Evolutionary conservation across 1,140 invertebrate genomes (phyloP).

Genomic region (Saccostrea echinata): DNA sequence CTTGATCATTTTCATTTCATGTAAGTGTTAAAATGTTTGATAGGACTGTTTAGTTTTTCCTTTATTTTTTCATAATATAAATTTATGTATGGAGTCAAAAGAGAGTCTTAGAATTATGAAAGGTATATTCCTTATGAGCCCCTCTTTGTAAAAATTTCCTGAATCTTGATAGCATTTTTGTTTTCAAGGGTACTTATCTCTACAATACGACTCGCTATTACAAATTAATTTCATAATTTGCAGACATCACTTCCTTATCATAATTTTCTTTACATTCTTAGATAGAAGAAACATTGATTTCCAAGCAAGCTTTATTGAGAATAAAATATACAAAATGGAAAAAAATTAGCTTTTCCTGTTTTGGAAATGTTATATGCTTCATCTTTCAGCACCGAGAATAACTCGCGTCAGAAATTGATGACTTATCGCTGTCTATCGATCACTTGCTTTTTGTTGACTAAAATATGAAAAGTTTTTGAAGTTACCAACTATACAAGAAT

Average conservation of each 20-base stretch:
- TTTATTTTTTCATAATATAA: too few relatives aligned
- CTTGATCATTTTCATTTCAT: too few relatives aligned
- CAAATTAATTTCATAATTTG: not conserved
- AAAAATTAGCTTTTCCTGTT: slow-evolving; percentile 4
- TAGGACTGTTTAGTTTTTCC: too few relatives aligned
- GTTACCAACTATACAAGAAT: not conserved
- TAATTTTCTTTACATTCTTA: not conserved
- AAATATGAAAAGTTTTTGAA: slow-evolving; percentile 4
- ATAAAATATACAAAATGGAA: not conserved
- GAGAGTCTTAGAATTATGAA: too few relatives aligned
- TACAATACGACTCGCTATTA: not conserved
- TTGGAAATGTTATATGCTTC: slow-evolving; percentile 37
- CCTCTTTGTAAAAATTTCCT: too few relatives aligned
- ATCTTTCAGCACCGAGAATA: slow-evolving; percentile 14
- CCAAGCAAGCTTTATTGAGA: not conserved
- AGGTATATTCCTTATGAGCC: too few relatives aligned
- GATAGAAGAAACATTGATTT: not conserved
- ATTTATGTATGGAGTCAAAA: too few relatives aligned
- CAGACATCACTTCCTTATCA: not conserved
- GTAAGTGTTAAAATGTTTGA: too few relatives aligned
- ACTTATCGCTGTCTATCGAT: slow-evolving; percentile 5
- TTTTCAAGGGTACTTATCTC: too few relatives aligned
- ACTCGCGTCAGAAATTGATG: not conserved
- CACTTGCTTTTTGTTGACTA: slow-evolving; percentile 2
- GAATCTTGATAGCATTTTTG: too few relatives aligned